phyloP scores from a whole-genome alignment of 2,113 vertebrate genomes.

The Phaetusa simplex region DNA sequence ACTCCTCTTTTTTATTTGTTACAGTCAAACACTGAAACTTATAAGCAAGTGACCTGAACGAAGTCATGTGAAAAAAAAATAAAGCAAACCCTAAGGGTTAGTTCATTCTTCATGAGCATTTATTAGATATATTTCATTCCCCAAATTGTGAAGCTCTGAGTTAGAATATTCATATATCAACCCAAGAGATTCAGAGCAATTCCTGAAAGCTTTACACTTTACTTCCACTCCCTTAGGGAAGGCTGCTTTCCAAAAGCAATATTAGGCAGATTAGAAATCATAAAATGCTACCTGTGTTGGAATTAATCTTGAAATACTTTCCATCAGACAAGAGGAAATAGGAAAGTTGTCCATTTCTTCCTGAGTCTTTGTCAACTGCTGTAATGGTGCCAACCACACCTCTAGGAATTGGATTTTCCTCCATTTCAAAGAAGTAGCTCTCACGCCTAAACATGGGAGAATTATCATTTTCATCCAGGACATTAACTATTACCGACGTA shows the following conservation, averaged over 20 bases:
- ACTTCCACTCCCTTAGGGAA: not conserved
- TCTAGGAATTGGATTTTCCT: slow-evolving; percentile 79
- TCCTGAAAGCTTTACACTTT: slow-evolving; percentile 12
- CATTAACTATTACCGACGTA: slow-evolving; percentile 77
- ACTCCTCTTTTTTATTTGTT: not conserved
- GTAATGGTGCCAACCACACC: slow-evolving; percentile 83
- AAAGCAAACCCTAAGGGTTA: not conserved
- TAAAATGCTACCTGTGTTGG: slow-evolving; percentile 86
- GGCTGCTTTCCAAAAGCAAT: not conserved
- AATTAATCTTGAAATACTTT: slow-evolving; percentile 89
- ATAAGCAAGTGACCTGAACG: not conserved
- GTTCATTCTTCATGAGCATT: not conserved
- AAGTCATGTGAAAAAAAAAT: not conserved
- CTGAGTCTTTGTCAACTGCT: slow-evolving; percentile 85
- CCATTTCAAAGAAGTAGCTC: slow-evolving; percentile 83
- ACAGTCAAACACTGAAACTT: not conserved
- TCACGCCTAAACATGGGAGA: slow-evolving; percentile 77
- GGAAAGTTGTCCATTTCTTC: slow-evolving; percentile 86
- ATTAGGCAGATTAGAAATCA: not conserved
- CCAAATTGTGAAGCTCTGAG: not conserved
- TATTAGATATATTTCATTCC: not conserved
- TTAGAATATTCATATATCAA: not conserved
- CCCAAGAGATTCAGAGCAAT: not conserved
- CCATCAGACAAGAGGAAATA: slow-evolving; percentile 90
- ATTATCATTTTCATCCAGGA: slow-evolving; percentile 92